Evolutionary conservation across 1,140 invertebrate species (phyloP).

Genomic region (Trichoplusia ni): DNA sequence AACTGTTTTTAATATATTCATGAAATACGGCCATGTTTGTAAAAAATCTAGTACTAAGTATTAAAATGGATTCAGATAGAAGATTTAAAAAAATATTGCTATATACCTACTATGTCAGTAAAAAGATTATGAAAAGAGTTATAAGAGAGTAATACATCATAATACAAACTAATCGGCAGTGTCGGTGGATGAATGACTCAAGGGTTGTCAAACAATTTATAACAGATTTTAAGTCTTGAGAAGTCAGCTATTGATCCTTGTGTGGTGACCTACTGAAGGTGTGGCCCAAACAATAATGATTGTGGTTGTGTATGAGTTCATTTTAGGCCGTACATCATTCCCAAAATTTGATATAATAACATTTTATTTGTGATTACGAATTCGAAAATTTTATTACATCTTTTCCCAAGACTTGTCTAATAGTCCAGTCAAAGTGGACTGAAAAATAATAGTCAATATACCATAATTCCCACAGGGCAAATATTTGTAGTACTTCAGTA

Average conservation of each 20-base stretch:
- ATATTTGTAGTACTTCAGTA: neutral
- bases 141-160: slow-evolving; percentile 2
- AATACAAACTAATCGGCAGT: slow-evolving; percentile 4
- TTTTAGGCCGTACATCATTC: too few species aligned
- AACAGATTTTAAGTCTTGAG: too few species aligned
- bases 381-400: too few species aligned
- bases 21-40: slow-evolving; percentile 2
- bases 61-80: slow-evolving; percentile 2
- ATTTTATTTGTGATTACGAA: too few species aligned
- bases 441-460: neutral
- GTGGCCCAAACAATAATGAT: too few species aligned
- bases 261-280: too few species aligned
- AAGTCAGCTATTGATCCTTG: too few species aligned
- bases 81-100: slow-evolving; percentile 12
- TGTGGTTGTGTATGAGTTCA: too few species aligned
- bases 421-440: neutral
- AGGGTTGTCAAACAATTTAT: too few species aligned
- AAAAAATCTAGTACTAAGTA: slow-evolving; percentile 17
- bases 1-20: slow-evolving; percentile 18
- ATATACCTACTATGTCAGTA: neutral
- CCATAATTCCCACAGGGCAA: neutral
- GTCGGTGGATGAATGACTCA: neutral
- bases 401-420: too few species aligned
- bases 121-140: neutral
- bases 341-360: too few species aligned